phyloP scores from a whole-genome alignment of 2,888 invertebrate genomes.

The Spodoptera littoralis region DNA sequence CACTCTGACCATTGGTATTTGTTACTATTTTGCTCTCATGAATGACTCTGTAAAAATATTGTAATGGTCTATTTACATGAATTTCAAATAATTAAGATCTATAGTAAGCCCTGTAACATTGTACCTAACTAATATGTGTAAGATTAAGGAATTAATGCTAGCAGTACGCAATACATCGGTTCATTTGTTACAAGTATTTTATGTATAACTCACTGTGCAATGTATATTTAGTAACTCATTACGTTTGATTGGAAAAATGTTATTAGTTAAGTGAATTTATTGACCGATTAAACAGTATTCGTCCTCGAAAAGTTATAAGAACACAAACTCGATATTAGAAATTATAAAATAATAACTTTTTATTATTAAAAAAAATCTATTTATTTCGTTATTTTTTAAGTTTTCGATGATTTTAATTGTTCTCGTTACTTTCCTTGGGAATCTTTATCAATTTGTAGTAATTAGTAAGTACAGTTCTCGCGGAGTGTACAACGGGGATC shows the following conservation, averaged over 20 bases:
- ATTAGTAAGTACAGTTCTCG: slow-evolving; percentile 77
- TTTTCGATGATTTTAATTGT: slow-evolving; percentile 87
- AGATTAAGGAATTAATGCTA: slow-evolving; percentile 45
- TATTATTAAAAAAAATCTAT: slow-evolving; percentile 76
- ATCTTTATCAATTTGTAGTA: slow-evolving; percentile 84
- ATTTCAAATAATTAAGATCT: slow-evolving; percentile 41
- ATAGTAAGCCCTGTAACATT: slow-evolving; percentile 43
- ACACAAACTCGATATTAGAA: slow-evolving; percentile 62
- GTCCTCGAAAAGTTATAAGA: slow-evolving; percentile 63
- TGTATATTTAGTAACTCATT: slow-evolving; percentile 33
- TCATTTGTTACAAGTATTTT: slow-evolving; percentile 39
- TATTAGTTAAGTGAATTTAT: slow-evolving; percentile 29
- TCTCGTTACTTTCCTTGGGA: slow-evolving; percentile 87
- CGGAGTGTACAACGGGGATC: slow-evolving; percentile 70
- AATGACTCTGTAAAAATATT: slow-evolving; percentile 48
- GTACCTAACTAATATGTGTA: slow-evolving; percentile 45
- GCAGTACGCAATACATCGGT: slow-evolving; percentile 34
- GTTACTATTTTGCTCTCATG: slow-evolving; percentile 37
- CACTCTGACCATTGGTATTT: slow-evolving; percentile 21
- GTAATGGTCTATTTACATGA: slow-evolving; percentile 44
- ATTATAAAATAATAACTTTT: slow-evolving; percentile 67
- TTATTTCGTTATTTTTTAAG: slow-evolving; percentile 88
- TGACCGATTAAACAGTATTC: slow-evolving; percentile 28
- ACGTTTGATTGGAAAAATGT: slow-evolving; percentile 39
- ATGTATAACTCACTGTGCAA: slow-evolving; percentile 40